A percentile compares a stretch with the other conserved stretches of the same genome.
Conservation (phyloP, 2,888 invertebrate genomes). For the Pseudolycoriella hygida region DNA sequence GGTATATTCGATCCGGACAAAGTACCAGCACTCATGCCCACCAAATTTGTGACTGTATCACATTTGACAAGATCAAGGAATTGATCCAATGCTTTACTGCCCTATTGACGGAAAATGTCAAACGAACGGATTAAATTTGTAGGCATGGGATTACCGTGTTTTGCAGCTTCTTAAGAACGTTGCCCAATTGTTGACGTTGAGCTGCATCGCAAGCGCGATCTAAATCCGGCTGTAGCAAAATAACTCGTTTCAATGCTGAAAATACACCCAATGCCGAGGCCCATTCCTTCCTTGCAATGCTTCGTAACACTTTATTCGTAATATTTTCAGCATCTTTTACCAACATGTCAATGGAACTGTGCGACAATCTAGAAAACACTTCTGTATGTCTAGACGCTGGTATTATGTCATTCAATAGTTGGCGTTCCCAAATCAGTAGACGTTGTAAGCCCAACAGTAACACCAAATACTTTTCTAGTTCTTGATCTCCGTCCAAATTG, state of each 20-base stretch:
- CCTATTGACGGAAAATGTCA: conserved; percentile 34
- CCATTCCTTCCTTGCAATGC: conserved; percentile 61
- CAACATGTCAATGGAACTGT: conserved; percentile 68
- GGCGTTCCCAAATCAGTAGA: conserved; percentile 74
- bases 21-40: conserved; percentile 25
- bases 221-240: conserved; percentile 59
- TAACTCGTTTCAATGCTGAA: conserved; percentile 63
- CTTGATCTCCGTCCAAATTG: conserved; percentile 45
- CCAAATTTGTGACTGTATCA: conserved; percentile 58
- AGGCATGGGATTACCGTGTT: conserved; percentile 42
- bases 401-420: conserved; percentile 67
- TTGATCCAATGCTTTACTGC: conserved; percentile 77
- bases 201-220: conserved; percentile 57
- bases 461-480: conserved; percentile 68
- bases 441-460: conserved; percentile 67
- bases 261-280: conserved; percentile 63
- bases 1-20: conserved; percentile 34
- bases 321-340: conserved; percentile 76
- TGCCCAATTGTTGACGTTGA: conserved; percentile 50
- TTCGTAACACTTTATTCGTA: conserved; percentile 53
- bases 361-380: conserved; percentile 67
- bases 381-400: conserved; percentile 63
- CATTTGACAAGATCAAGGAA: conserved; percentile 75
- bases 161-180: conserved; percentile 54
- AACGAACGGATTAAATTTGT: not conserved